Base-by-base conservation (phyloP, 2,113 vertebrate genomes). In the Urocynchramus pylzowi region DNA sequence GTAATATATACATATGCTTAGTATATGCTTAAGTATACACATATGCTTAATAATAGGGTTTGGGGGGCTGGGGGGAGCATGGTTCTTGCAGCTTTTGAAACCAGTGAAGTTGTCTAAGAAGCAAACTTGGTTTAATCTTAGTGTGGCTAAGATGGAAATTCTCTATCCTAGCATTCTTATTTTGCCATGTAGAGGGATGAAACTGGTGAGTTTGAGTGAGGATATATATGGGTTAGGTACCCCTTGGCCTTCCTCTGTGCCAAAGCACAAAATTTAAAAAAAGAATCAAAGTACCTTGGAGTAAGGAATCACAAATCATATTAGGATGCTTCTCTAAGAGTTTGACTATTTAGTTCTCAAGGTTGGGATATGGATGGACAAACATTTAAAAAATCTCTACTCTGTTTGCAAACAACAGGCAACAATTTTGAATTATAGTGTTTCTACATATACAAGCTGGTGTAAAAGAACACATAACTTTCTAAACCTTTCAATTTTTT, bases 31-130 rank as follows among this genome's bases (percentile, higher is more conserved):
- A 42, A 42, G 42, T 59, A 59, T 59, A 26, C 2, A 3, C 10
- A 33, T 49, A 21, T 18, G 5, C 19, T 21, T 70, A 54, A 65
- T 22, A 85, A 65, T 5, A 33, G 7, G 16, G 4, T 22, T 21
- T 17, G 3, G 6, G 23, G 3, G 9, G 16, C 2, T 20, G 5
- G 6, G 4, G 4, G 11, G 10, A 59, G 4, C 3, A 2, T 47
- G 74, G 24, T 39, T 37, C 42, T 69, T 70, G 3, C 30, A 59
- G 7, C 5, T 73, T 89, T 53, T 61, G 18, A 77, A 83, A 76
- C 18, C 9, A 45, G 10, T 71, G 16, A 39, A 60, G 3, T 47
- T 59, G 4, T 33, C 41, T 67, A 65, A 47, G 22, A 70, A 84
- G 37, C 6, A 47, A 75, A 87, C 30, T 35, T 26, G 1, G 37